Percentiles rank a stretch among this genome's conserved stretches.
Evolutionary conservation across 1,140 invertebrate species (phyloP).

Genomic region (Acromyrmex echinatior): DNA sequence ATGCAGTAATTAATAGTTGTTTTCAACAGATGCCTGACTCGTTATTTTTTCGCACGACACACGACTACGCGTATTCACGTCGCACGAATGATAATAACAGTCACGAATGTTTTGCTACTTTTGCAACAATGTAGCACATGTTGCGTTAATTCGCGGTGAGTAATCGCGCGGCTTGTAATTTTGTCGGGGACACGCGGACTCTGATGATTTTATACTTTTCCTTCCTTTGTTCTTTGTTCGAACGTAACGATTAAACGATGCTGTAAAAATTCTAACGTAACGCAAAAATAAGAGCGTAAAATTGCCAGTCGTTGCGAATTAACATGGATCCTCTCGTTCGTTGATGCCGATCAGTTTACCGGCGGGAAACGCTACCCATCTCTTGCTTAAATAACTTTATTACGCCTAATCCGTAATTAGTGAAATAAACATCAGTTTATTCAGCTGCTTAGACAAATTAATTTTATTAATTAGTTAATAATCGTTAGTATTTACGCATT

Average conservation of each 20-base stretch:
- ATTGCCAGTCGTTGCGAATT: neutral
- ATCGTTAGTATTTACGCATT: slow-evolving; percentile 30
- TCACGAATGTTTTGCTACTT: slow-evolving; percentile 56
- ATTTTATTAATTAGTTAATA: slow-evolving; percentile 48
- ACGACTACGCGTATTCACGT: slow-evolving; percentile 24
- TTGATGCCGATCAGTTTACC: neutral
- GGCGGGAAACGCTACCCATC: neutral
- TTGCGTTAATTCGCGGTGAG: slow-evolving; percentile 57
- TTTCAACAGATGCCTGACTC: slow-evolving; percentile 46
- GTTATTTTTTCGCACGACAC: slow-evolving; percentile 53
- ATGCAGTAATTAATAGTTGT: slow-evolving; percentile 49
- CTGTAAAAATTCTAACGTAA: slow-evolving; percentile 17
- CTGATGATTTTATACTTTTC: slow-evolving; percentile 56
- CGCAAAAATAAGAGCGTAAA: neutral
- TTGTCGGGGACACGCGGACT: slow-evolving; percentile 7
- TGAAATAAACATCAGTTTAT: slow-evolving; percentile 36
- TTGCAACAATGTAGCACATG: slow-evolving; percentile 41
- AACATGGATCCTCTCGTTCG: neutral
- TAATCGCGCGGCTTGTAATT: slow-evolving; percentile 58
- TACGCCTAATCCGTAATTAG: neutral
- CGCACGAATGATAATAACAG: slow-evolving; percentile 40
- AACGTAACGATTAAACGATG: slow-evolving; percentile 42
- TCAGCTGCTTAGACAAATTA: slow-evolving; percentile 59
- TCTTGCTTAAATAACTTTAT: slow-evolving; percentile 53
- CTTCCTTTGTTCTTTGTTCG: slow-evolving; percentile 39